phyloP scores from a whole-genome alignment of 1,140 invertebrate genomes.

The Zaprionus kolodkinae region DNA sequence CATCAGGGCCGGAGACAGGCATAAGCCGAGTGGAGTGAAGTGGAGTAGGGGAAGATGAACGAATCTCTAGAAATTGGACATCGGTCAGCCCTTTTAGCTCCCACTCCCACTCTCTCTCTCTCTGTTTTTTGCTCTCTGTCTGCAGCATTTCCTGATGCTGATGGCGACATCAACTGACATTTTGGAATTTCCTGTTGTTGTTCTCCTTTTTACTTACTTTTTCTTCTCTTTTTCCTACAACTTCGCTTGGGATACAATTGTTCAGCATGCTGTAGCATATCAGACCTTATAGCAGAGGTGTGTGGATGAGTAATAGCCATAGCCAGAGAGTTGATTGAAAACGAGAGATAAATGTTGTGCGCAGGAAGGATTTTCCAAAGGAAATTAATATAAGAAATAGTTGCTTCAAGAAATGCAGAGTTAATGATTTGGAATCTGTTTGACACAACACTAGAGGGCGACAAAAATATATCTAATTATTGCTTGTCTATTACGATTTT shows the following conservation, averaged over 20 bases:
- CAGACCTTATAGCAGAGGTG: conserved; percentile 13
- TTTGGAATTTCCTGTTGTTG: conserved; percentile 64
- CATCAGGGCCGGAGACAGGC: conserved; percentile 44
- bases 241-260: background rate
- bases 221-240: background rate
- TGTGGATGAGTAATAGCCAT: conserved; percentile 34
- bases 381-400: background rate
- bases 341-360: background rate
- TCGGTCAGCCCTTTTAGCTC: conserved; percentile 50
- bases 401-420: background rate
- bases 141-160: conserved; percentile 49
- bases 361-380: background rate
- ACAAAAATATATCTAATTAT: too few relatives aligned
- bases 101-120: background rate
- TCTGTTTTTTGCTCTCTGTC: conserved; percentile 2
- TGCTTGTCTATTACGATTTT: too few relatives aligned
- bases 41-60: background rate
- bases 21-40: background rate
- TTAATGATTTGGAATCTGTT: background rate
- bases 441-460: too few relatives aligned
- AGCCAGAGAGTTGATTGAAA: conserved; percentile 4
- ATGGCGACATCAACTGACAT: conserved; percentile 69
- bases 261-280: background rate
- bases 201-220: background rate
- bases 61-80: conserved; percentile 13